These are phyloP conservation scores for Blera fallax DNA, from an alignment of 2,888 invertebrate genomes.

Conservation along the genomic window DNA sequence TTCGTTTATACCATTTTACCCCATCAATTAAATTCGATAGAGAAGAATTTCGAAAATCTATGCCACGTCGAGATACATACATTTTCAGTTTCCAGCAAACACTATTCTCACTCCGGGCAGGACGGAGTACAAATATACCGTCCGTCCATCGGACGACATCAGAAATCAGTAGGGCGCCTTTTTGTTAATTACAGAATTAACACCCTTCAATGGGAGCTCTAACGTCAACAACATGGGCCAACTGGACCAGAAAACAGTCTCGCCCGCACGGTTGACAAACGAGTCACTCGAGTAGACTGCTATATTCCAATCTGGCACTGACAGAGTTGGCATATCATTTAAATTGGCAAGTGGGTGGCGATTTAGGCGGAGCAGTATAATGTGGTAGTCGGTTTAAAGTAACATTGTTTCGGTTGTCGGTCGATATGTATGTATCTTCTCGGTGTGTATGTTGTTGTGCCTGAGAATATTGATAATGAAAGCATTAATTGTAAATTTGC, in stretches of 20 bases:
- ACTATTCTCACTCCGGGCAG: background rate
- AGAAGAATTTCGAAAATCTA: slow-evolving; percentile 70
- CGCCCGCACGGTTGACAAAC: slow-evolving; percentile 67
- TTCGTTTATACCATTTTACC: slow-evolving; percentile 70
- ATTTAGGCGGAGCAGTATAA: slow-evolving; percentile 56
- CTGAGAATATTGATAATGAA: slow-evolving; percentile 55
- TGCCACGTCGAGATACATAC: slow-evolving; percentile 53
- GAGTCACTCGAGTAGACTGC: slow-evolving; percentile 66
- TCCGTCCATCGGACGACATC: slow-evolving; percentile 44
- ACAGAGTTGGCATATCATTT: slow-evolving; percentile 71
- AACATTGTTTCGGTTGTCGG: slow-evolving; percentile 57
- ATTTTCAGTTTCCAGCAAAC: slow-evolving; percentile 41
- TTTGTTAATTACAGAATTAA: slow-evolving; percentile 71
- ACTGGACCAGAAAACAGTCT: slow-evolving; percentile 63
- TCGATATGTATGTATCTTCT: slow-evolving; percentile 14
- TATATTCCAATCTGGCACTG: slow-evolving; percentile 65
- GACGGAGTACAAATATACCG: background rate
- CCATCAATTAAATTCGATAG: slow-evolving; percentile 71
- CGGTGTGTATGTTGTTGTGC: background rate
- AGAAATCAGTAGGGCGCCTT: slow-evolving; percentile 70
- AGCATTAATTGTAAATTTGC: slow-evolving; percentile 58
- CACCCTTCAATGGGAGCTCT: slow-evolving; percentile 60
- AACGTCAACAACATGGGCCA: slow-evolving; percentile 66
- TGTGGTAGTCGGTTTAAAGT: slow-evolving; percentile 64
- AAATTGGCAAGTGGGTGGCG: slow-evolving; percentile 69